These are phyloP conservation scores for Calyptommatus sinebrachiatus DNA, from an alignment of 2,113 vertebrate genomes.

Conservation along the genomic window DNA sequence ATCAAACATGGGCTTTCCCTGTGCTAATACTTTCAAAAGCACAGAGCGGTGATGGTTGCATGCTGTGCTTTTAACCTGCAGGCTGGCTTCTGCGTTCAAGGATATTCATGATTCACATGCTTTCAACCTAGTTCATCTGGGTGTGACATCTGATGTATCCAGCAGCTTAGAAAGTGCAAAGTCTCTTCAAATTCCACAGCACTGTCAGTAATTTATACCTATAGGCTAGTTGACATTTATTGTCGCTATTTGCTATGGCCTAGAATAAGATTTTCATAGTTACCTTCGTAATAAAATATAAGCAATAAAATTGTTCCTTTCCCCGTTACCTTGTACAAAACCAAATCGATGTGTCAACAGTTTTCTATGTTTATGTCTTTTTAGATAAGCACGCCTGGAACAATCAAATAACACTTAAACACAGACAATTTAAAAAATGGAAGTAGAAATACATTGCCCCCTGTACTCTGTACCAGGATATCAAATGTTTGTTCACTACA, in stretches of 20 bases:
- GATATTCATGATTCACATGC: background rate
- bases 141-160: background rate
- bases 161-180: constrained; percentile 9
- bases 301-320: constrained; percentile 24
- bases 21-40: constrained; percentile 4
- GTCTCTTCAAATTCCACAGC: background rate
- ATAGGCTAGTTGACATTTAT: constrained; percentile 2
- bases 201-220: constrained; percentile 25
- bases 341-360: constrained; percentile 23
- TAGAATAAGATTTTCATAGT: constrained; percentile 22
- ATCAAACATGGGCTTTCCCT: constrained; percentile 16
- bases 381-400: background rate
- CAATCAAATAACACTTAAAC: constrained; percentile 14
- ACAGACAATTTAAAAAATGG: constrained; percentile 25
- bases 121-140: background rate
- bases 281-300: background rate
- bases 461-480: constrained; percentile 19
- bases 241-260: constrained; percentile 13
- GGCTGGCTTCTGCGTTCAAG: background rate
- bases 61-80: rapidly evolving
- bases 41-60: background rate
- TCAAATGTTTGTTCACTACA: constrained; percentile 51
- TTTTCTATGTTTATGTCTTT: background rate
- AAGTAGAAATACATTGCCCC: constrained; percentile 10
- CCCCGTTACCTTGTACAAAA: background rate